These are phyloP conservation scores for Drosophila saltans DNA, from an alignment of 1,140 invertebrate genomes.

Conservation along the genomic window DNA sequence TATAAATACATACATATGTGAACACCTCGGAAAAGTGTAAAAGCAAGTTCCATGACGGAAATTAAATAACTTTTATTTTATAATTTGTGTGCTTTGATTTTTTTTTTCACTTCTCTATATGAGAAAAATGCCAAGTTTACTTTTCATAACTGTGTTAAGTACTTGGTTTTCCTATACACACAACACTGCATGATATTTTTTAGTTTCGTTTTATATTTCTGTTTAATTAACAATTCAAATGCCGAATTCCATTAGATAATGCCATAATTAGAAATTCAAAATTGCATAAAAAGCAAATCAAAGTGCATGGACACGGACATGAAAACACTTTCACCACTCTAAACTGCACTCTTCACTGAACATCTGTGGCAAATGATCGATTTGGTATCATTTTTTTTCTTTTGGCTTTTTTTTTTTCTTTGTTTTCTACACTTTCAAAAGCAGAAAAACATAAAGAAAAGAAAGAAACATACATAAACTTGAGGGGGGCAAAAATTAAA, in stretches of 20 bases:
- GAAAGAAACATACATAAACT: not conserved
- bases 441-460: too few species aligned
- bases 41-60: not conserved
- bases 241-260: constrained; percentile 59
- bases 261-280: constrained; percentile 65
- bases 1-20: not conserved
- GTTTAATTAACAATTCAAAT: constrained; percentile 51
- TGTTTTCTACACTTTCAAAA: constrained; percentile 47
- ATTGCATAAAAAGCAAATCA: constrained; percentile 55
- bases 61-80: not conserved
- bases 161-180: constrained; percentile 9
- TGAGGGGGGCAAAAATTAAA: not conserved
- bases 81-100: not conserved
- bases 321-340: constrained; percentile 65
- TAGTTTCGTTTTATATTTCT: constrained; percentile 39
- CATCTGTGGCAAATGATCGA: constrained; percentile 61
- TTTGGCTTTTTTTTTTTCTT: constrained; percentile 25
- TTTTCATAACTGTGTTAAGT: constrained; percentile 62
- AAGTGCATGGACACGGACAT: constrained; percentile 54
- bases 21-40: not conserved
- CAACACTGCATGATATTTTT: constrained; percentile 22
- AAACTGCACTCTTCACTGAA: constrained; percentile 57
- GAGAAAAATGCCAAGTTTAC: constrained; percentile 14
- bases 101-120: constrained; percentile 13
- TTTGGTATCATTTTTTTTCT: constrained; percentile 29